These are phyloP conservation scores for Triplophysa tibetana DNA, from an alignment of 2,113 vertebrate species.

Conservation along the genomic window DNA sequence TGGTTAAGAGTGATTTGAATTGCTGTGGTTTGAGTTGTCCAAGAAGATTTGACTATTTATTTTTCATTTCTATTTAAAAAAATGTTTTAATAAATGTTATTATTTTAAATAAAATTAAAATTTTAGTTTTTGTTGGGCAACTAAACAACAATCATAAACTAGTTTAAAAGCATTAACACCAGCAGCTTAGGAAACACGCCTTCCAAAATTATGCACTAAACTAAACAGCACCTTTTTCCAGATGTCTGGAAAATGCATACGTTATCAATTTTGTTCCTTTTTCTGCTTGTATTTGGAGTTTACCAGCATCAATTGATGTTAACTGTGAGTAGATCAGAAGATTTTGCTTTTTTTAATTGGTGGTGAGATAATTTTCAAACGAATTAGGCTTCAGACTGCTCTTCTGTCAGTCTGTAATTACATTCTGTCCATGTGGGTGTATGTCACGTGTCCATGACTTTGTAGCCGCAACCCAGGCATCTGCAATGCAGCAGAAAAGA, in stretches of 20 bases:
- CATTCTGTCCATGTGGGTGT: conserved; percentile 48
- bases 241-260: not conserved
- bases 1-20: no score
- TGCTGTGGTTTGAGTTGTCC: no score
- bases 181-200: not conserved
- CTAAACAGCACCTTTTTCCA: not conserved
- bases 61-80: no score
- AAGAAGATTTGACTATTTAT: no score
- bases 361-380: not conserved
- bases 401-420: conserved; percentile 14
- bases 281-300: not conserved
- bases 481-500: conserved; percentile 80
- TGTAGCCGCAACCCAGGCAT: conserved; percentile 73
- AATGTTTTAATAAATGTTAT: no score
- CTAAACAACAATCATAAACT: conserved; percentile 9
- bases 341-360: not conserved
- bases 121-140: not conserved
- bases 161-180: not conserved
- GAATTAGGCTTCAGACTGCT: no score
- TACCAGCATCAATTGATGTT: conserved; percentile 12
- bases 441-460: conserved; percentile 55
- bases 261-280: not conserved
- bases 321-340: not conserved
- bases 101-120: no score
- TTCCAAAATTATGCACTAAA: no score